These are phyloP conservation scores for Lepidurus arcticus DNA, from an alignment of 1,140 invertebrate genomes.

Conservation along the genomic window DNA sequence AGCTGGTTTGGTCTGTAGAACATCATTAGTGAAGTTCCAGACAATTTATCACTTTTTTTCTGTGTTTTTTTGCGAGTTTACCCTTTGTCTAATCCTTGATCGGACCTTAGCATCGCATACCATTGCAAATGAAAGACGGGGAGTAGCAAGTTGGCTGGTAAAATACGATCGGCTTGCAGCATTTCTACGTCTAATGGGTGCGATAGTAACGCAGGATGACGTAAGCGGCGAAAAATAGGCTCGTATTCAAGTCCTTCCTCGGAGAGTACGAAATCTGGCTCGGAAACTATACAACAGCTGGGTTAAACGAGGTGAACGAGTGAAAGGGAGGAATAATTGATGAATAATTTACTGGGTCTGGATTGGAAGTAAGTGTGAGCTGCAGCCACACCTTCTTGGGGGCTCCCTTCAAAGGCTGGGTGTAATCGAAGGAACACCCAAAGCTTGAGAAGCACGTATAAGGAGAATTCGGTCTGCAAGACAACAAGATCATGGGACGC, in stretches of 20 bases:
- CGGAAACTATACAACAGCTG: conserved; percentile 45
- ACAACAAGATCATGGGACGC: conserved; percentile 61
- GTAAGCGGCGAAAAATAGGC: conserved; percentile 57
- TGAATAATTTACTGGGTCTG: conserved; percentile 39
- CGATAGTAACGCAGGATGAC: conserved; percentile 61
- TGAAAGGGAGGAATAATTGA: background rate
- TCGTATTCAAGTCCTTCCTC: conserved; percentile 54
- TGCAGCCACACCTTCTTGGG: conserved; percentile 41
- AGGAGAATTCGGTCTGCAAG: conserved; percentile 73
- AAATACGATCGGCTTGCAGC: conserved; percentile 61
- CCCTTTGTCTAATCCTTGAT: conserved; percentile 50
- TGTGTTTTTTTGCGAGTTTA: background rate
- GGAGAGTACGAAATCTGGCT: conserved; percentile 54
- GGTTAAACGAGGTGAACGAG: background rate
- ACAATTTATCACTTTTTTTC: background rate
- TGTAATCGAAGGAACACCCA: conserved; percentile 57
- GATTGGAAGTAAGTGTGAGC: conserved; percentile 49
- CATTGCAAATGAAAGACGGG: conserved; percentile 61
- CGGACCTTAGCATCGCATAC: conserved; percentile 61
- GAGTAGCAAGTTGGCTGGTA: conserved; percentile 62
- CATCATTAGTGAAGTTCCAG: conserved; percentile 32
- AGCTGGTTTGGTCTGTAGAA: conserved; percentile 41
- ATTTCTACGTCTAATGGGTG: conserved; percentile 65
- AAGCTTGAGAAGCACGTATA: conserved; percentile 64
- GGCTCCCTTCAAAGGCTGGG: conserved; percentile 42